Evolutionary conservation across 2,113 vertebrate species (phyloP), one percentile per base, ranked within the genome.

Genomic region (Leptobrachium leishanense): DNA sequence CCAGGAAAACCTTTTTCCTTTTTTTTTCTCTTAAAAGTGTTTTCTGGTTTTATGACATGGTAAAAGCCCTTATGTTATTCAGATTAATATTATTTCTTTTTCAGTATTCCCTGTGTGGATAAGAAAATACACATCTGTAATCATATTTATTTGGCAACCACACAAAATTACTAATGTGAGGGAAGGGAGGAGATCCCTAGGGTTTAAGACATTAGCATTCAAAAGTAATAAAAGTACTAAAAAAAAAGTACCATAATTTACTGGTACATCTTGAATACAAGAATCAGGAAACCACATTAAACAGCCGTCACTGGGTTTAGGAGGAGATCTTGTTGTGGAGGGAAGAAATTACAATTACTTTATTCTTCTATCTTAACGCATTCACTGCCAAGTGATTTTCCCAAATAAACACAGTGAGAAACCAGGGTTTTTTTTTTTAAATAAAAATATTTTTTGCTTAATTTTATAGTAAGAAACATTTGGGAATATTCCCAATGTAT

Each of bases 51-150:
- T 66, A 74, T 72, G 40, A 10, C 39, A 53, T 20, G 39, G 78
- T 62, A 53, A 74, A 81, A 81, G 64, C 72, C 78, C 64, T 68
- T 74, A 74, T 59, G 53, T 68, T 59, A 50, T 64, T 80, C n/a
- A 43, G 55, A 68, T 73, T 74, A 74, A 80, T 62, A 62, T 55
- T 68, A 63, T 64, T 74, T 68, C 63, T 41, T 73, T 68, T 81
- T 74, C 70, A 72, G 43, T 68, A 81, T 81, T 74, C 71, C 78
- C 72, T 62, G 11, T n/a, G 78, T 81, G 72, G 72, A 74, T 74
- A 74, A 54, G 72, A 57, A 81, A 81, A 81, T 62, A 44, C 72
- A 74, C 64, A 73, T 81, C 78, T 81, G 71, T 67, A 74, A 81
- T 81, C 53, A 74, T 81, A 81, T 81, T 74, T 68, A 59, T n/a